These are phyloP conservation scores for Noctilio leporinus DNA, from an alignment of 2,113 vertebrate genomes.

Conservation along the genomic window DNA sequence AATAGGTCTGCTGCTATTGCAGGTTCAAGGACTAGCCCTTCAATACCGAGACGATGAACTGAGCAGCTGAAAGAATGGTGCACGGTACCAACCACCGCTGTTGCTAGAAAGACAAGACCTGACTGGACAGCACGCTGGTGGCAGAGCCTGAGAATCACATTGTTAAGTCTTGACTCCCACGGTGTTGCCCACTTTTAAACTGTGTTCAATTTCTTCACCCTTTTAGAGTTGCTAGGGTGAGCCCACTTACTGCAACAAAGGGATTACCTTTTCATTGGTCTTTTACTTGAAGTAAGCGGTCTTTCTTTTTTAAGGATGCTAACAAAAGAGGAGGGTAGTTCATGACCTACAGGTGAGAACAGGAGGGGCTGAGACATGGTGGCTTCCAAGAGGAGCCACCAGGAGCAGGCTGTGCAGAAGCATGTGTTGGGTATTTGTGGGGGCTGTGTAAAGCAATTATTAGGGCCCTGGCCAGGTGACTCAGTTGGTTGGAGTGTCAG, in stretches of 20 bases:
- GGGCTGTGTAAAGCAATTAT: neutral
- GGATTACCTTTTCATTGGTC: conserved; percentile 55
- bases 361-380: neutral
- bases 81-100: neutral
- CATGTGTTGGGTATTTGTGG: neutral
- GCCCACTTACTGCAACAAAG: conserved; percentile 58
- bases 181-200: conserved; percentile 62
- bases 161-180: conserved; percentile 64
- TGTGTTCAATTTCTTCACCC: conserved; percentile 56
- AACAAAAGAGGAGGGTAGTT: conserved; percentile 42
- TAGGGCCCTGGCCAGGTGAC: neutral
- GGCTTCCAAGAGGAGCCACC: neutral
- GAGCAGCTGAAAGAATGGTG: conserved; percentile 37
- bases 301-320: conserved; percentile 61
- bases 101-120: conserved; percentile 55
- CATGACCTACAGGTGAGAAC: conserved; percentile 13
- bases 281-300: conserved; percentile 55
- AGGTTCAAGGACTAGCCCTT: neutral
- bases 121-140: conserved; percentile 14
- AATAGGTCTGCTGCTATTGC: neutral
- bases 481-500: too few species aligned
- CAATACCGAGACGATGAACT: neutral
- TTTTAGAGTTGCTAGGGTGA: conserved; percentile 58
- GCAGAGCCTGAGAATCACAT: conserved; percentile 64
- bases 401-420: neutral